A percentile compares a stretch with the other conserved stretches of the same genome.
phyloP scores from a whole-genome alignment of 2,888 invertebrate genomes.

The Sepiola atlantica region DNA sequence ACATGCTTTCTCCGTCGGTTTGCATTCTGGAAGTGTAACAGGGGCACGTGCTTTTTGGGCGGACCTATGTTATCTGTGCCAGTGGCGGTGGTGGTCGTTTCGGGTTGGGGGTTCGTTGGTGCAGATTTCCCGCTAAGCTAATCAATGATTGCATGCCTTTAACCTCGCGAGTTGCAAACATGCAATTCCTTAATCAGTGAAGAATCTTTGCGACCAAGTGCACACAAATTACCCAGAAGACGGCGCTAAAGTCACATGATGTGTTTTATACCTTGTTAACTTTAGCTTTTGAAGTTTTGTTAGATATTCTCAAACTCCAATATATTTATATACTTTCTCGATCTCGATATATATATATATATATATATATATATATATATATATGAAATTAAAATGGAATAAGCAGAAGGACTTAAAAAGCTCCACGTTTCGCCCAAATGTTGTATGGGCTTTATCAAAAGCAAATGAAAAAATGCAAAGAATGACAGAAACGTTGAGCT shows the following conservation, averaged over 20 bases:
- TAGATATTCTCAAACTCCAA: not conserved
- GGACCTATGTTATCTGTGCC: not conserved
- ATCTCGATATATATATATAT: not conserved
- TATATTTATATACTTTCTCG: not conserved
- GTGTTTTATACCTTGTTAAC: not conserved
- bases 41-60: not conserved
- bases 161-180: not conserved
- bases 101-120: not conserved
- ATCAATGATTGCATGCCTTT: not conserved
- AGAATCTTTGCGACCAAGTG: constrained; percentile 16
- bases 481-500: too few species aligned
- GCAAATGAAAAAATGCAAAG: too few species aligned
- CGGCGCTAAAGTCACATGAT: not conserved
- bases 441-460: too few species aligned
- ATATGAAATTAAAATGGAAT: too few species aligned
- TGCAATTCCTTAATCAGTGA: constrained; percentile 7
- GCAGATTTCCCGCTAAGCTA: not conserved
- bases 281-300: not conserved
- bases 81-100: too few species aligned
- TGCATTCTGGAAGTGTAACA: not conserved
- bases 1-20: not conserved
- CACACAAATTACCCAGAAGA: not conserved
- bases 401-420: too few species aligned
- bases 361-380: too few species aligned
- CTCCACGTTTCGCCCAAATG: too few species aligned